Base-by-base conservation (phyloP, 2,113 vertebrate genomes). In the Bucco capensis region DNA sequence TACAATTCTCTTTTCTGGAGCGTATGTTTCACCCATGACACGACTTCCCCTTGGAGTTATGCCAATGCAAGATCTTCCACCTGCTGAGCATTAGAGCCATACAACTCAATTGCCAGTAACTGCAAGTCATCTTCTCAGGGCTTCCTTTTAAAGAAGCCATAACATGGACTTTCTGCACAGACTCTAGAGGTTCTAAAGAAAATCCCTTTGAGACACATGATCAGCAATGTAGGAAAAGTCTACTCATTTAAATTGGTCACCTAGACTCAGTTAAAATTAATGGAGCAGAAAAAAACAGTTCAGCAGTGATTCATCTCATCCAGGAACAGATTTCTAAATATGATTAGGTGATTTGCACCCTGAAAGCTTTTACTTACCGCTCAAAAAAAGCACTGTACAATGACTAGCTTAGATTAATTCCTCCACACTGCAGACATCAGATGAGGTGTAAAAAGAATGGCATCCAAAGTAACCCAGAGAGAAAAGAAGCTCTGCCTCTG, bases 201-300 rank as follows among this genome's bases (percentile, higher is more conserved):
- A 92, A 88, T 77, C 17, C 23, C 4, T 1, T 66, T 83, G 71
- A 80, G n/a, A 15, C 37, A 65, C 33, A 33, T 50, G 19, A 51
- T 0, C 71, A 37, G 49, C 46, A 86, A 49, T 15, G 81, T 86
- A 81, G 44, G 35, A n/a, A 90, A 60, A 90, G 30, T 44, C 35
- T 67, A 60, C 31, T 81, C 49, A 40, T 83, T 84, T 81, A 51
- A 78, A 90, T 86, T 83, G 86, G 76, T 83, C 80, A 77, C 65
- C 87, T 74, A 58, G 42, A 90, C 73, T 86, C 51, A 67, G 69
- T 77, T 86, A 90, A 86, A 88, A 81, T 75, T 71, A 90, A 89
- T 56, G 40, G 73, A 56, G 38, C 0, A 0, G 53, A 31, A 86
- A 79, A 90, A 91, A 49, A 78, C 0, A 0, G n/a, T 87, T 89